Conservation (phyloP, 2,113 vertebrate genomes). For the Cyphomyrus discorhynchus region DNA sequence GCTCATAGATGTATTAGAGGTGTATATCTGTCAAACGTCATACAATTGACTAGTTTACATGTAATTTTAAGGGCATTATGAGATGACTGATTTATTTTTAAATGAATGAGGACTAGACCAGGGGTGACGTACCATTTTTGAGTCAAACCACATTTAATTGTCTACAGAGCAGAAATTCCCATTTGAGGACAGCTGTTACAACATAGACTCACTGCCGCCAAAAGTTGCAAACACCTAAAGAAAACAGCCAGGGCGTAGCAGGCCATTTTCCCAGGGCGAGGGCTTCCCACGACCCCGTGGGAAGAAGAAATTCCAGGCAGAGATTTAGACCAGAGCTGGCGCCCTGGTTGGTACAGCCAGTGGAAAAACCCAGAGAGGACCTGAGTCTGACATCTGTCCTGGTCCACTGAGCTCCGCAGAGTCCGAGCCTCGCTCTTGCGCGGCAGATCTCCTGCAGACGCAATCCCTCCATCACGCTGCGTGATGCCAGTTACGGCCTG, state of each 20-base stretch:
- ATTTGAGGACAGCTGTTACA: background rate
- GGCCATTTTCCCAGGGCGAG: background rate
- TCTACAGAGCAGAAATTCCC: background rate
- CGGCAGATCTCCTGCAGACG: background rate
- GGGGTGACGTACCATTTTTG: background rate
- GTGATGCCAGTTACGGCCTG: background rate
- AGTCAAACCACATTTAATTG: background rate
- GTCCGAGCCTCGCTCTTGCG: background rate
- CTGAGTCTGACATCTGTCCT: background rate
- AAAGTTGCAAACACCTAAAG: background rate
- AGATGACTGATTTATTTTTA: background rate
- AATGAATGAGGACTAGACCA: background rate
- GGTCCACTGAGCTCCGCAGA: background rate
- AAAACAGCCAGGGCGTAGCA: background rate
- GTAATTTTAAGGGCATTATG: background rate
- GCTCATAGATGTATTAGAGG: background rate
- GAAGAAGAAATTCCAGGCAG: slow-evolving; percentile 3
- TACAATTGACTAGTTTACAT: background rate
- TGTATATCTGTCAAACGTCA: background rate
- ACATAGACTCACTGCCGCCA: background rate
- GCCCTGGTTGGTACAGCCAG: background rate
- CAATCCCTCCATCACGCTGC: background rate
- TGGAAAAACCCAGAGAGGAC: background rate
- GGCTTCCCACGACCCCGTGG: slow-evolving; percentile 11
- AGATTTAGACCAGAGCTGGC: background rate